These are phyloP conservation scores for Orchesellides sinensis DNA, from an alignment of 2,888 invertebrate genomes.

Conservation along the genomic window DNA sequence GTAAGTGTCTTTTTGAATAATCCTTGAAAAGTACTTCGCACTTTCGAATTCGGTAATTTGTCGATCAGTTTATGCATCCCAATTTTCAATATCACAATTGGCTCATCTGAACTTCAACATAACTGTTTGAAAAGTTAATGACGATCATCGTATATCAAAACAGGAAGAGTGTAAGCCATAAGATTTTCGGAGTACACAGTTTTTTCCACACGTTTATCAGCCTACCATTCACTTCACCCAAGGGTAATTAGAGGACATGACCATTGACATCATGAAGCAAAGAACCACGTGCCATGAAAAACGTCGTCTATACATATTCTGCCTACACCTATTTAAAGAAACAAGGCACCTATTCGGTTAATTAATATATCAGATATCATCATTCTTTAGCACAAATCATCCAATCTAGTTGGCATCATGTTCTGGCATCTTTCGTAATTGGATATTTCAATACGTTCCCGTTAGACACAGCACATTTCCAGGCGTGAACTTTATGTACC, in stretches of 20 bases:
- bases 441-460: slow-evolving; percentile 17
- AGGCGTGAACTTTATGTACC: slow-evolving; percentile 30
- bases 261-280: slow-evolving; percentile 31
- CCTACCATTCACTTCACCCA: neutral
- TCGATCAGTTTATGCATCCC: too few species aligned
- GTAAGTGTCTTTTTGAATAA: too few species aligned
- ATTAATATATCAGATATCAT: slow-evolving; percentile 42
- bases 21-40: too few species aligned
- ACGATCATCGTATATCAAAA: too few species aligned
- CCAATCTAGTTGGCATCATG: neutral
- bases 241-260: slow-evolving; percentile 26
- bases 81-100: too few species aligned
- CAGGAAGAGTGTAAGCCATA: too few species aligned
- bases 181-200: too few species aligned
- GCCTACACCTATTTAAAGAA: neutral
- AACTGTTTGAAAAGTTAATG: too few species aligned
- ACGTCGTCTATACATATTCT: neutral
- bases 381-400: slow-evolving; percentile 14
- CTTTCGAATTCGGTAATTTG: too few species aligned
- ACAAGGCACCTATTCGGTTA: slow-evolving; percentile 37
- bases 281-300: slow-evolving; percentile 32
- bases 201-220: neutral
- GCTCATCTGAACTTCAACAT: too few species aligned
- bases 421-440: slow-evolving; percentile 39
- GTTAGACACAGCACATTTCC: too few species aligned